These are phyloP conservation scores for Anastrepha ludens DNA, from an alignment of 1,140 invertebrate species.

Conservation along the genomic window DNA sequence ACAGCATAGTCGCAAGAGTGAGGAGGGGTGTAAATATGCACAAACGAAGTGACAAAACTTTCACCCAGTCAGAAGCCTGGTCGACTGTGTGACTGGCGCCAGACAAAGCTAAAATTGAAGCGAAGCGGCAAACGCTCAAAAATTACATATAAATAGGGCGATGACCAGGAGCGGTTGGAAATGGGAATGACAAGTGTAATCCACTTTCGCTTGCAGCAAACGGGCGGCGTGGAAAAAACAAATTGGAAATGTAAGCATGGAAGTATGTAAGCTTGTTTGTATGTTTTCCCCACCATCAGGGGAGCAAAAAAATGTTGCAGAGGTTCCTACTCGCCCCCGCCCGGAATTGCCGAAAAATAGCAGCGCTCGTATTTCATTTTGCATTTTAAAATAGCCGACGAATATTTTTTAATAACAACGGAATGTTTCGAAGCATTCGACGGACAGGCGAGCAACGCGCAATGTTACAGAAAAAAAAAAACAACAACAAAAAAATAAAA, in stretches of 20 bases:
- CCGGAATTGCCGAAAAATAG: neutral
- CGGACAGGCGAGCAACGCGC: neutral
- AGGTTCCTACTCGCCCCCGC: neutral
- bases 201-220: constrained; percentile 32
- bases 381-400: neutral
- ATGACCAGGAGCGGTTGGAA: neutral
- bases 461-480: neutral
- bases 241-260: constrained; percentile 11
- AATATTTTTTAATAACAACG: constrained; percentile 6
- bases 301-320: neutral
- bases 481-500: no score
- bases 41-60: constrained; percentile 39
- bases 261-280: neutral
- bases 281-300: neutral
- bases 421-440: neutral
- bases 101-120: constrained; percentile 1
- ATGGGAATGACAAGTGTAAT: neutral
- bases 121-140: neutral
- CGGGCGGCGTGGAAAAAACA: neutral
- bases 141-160: neutral
- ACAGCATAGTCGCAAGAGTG: neutral
- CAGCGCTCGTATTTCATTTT: neutral
- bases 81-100: neutral
- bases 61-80: neutral
- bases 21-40: constrained; percentile 7